A percentile compares a stretch with the other conserved stretches of the same genome.
Evolutionary conservation across 2,113 vertebrate species (phyloP).

Genomic region (Elephantulus edwardii): DNA sequence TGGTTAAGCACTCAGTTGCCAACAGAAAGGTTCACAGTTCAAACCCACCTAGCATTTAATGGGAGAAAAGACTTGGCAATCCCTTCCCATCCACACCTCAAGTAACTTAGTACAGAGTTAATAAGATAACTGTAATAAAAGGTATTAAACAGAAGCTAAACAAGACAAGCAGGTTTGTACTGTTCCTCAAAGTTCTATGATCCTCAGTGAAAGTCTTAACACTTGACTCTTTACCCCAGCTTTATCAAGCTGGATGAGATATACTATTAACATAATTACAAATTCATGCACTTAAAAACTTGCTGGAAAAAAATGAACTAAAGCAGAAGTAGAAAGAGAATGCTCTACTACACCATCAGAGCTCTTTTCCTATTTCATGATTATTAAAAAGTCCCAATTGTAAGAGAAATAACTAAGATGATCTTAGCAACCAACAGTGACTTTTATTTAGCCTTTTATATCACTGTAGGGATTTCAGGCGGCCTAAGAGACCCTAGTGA

Average conservation of each 20-base stretch:
- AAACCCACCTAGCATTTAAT: no score
- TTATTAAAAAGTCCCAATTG: neutral
- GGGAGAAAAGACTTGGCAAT: neutral
- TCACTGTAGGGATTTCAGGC: neutral
- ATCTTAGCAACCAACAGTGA: neutral
- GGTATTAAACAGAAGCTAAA: neutral
- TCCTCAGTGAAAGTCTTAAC: neutral
- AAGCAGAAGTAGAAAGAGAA: neutral
- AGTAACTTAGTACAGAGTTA: neutral
- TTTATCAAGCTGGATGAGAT: neutral
- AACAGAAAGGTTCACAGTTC: no score
- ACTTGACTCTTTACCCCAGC: neutral
- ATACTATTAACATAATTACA: neutral
- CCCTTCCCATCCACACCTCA: neutral
- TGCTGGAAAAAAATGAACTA: neutral
- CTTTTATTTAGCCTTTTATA: neutral
- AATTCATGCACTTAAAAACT: neutral
- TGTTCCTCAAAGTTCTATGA: conserved; percentile 6
- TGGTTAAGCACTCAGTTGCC: no score
- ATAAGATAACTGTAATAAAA: neutral
- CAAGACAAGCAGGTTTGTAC: conserved; percentile 26
- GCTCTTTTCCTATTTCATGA: neutral
- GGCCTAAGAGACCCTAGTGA: neutral
- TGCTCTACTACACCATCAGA: neutral
- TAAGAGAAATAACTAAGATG: neutral